Conservation (phyloP, 2,113 vertebrate species). For the Etia nguti region DNA sequence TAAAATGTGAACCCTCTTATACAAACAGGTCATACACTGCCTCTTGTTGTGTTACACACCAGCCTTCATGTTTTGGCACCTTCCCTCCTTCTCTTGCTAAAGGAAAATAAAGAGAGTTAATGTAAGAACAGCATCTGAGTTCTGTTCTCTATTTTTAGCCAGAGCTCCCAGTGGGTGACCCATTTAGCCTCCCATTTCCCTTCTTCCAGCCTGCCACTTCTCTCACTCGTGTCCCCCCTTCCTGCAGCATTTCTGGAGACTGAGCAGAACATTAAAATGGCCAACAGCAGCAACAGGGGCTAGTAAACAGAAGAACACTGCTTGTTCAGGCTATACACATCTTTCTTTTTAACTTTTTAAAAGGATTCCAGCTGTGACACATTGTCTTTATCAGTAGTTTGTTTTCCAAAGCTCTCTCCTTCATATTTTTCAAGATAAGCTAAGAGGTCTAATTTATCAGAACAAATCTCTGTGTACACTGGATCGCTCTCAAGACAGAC, state of each 20-base stretch:
- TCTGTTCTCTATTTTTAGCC: conserved; percentile 39
- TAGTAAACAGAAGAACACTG: background rate
- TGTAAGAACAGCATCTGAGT: background rate
- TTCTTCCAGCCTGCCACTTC: background rate
- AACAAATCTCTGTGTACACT: background rate
- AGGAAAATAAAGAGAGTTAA: background rate
- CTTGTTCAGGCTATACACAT: background rate
- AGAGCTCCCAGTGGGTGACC: conserved; percentile 23
- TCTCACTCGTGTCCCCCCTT: background rate
- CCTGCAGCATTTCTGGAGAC: background rate
- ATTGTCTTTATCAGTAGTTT: background rate
- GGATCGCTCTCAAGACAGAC: background rate
- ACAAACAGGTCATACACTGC: background rate
- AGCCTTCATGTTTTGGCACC: background rate
- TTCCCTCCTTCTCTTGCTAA: background rate
- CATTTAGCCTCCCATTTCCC: conserved; percentile 30
- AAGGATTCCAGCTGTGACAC: background rate
- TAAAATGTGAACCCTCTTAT: background rate
- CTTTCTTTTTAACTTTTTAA: background rate
- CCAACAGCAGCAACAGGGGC: background rate
- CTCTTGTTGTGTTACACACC: background rate
- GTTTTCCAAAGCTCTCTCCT: background rate
- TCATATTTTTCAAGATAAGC: background rate
- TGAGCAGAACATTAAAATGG: background rate
- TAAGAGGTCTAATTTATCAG: background rate